Evolutionary conservation across 2,113 vertebrate species (phyloP).

Genomic region (Sinocyclocheilus anophthalmus): DNA sequence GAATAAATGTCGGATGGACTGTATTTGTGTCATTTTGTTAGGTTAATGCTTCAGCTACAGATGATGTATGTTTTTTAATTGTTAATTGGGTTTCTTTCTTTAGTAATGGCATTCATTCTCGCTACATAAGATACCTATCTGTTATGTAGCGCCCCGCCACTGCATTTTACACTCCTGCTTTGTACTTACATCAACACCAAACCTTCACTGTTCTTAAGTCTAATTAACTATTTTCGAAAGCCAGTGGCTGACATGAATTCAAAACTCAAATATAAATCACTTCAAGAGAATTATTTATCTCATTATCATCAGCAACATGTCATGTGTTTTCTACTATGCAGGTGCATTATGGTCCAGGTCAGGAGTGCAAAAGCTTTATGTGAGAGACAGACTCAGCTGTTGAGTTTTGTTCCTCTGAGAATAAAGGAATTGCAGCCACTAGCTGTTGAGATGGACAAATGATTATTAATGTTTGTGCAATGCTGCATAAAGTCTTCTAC

Average conservation of each 20-base stretch:
- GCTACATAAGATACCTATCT: no score
- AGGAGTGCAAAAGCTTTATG: background rate
- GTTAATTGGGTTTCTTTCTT: no score
- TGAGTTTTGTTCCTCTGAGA: conserved; percentile 8
- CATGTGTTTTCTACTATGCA: background rate
- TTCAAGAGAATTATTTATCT: background rate
- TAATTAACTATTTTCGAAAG: no score
- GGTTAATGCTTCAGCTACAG: no score
- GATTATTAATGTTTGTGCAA: background rate
- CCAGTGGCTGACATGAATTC: background rate
- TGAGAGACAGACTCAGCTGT: background rate
- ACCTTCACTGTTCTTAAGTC: no score
- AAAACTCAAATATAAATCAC: background rate
- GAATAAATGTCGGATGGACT: no score
- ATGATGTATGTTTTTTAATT: no score
- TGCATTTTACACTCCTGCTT: background rate
- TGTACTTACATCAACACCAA: background rate
- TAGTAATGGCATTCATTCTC: no score
- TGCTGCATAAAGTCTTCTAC: no score
- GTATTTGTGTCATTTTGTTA: no score
- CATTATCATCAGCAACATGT: background rate
- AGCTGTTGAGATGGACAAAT: conserved; percentile 10
- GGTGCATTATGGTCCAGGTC: conserved; percentile 17
- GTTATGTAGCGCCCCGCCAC: no score
- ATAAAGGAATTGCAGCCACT: background rate